Percentiles rank a stretch among this genome's conserved stretches.
These are phyloP conservation scores for Gallinago undulata DNA, from an alignment of 2,113 vertebrate species.

Conservation along the genomic window DNA sequence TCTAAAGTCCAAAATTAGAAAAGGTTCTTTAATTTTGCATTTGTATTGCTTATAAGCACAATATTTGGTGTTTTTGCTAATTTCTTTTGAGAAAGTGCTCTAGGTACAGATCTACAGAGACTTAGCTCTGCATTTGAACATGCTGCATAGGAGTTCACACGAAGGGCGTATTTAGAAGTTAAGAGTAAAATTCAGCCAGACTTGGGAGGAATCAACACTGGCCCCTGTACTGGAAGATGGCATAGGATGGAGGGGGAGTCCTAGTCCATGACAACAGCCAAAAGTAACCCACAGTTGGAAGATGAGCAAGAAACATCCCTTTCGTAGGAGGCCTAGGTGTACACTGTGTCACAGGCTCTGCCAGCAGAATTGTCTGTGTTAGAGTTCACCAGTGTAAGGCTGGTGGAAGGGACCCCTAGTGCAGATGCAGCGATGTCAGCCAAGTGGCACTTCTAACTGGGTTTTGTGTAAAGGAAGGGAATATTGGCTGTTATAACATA, in stretches of 20 bases:
- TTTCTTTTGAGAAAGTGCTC: not conserved
- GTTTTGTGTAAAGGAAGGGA: not conserved
- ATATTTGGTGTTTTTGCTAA: not conserved
- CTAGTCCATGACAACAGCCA: not conserved
- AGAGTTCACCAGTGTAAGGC: not conserved
- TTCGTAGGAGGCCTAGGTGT: not conserved
- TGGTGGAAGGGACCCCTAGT: not conserved
- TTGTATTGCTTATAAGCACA: not conserved
- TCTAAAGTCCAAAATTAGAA: not conserved
- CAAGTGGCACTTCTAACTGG: not conserved
- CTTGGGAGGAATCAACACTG: not conserved
- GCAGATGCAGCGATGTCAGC: fast-evolving
- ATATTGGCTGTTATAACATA: not conserved
- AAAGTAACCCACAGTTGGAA: not conserved
- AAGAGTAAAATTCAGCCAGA: not conserved
- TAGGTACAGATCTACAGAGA: not conserved
- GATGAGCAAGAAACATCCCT: not conserved
- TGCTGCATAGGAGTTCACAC: not conserved
- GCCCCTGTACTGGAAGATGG: not conserved
- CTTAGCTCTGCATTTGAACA: not conserved
- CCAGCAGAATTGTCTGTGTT: not conserved
- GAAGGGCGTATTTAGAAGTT: not conserved
- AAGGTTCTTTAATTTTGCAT: not conserved
- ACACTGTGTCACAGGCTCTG: not conserved
- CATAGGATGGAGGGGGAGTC: not conserved